Evolutionary conservation across 2,797 vertebrate species (phyloP).

Genomic region (Anniella stebbinsi): DNA sequence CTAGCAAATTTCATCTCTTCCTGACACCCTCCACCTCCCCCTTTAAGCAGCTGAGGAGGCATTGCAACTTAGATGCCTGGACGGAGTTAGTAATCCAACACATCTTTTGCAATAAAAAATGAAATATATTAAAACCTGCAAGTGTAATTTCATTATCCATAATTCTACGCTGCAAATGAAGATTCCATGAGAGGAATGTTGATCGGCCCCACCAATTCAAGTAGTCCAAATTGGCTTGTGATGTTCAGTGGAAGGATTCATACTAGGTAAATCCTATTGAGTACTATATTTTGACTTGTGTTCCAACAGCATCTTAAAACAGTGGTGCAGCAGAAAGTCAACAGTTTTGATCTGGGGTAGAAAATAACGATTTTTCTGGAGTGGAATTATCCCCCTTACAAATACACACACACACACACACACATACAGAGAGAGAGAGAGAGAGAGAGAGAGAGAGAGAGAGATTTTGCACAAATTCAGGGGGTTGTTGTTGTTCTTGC

Average conservation of each 20-base stretch:
- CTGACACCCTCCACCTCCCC: not conserved
- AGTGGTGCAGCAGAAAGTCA: not conserved
- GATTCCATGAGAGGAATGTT: conserved; percentile 46
- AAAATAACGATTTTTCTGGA: not conserved
- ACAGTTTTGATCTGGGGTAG: not conserved
- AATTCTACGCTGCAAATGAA: conserved; percentile 64
- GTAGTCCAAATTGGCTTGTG: not conserved
- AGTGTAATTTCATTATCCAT: conserved; percentile 67
- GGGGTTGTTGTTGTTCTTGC: not conserved
- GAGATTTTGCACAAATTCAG: not conserved
- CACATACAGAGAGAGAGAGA: not conserved
- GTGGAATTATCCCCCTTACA: not conserved
- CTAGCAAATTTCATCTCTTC: conserved; percentile 64
- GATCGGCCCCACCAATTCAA: conserved; percentile 11
- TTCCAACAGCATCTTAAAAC: not conserved
- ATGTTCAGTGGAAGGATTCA: not conserved
- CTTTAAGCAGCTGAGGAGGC: conserved; percentile 50
- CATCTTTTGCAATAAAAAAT: conserved; percentile 63
- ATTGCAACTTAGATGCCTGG: conserved; percentile 34
- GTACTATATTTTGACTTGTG: not conserved
- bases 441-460: not conserved
- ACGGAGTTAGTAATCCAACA: conserved; percentile 48
- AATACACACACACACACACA: not conserved
- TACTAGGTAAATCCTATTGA: not conserved
- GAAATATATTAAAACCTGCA: conserved; percentile 67